Base-by-base conservation (phyloP, 2,888 invertebrate species). In the Ophion costatus region DNA sequence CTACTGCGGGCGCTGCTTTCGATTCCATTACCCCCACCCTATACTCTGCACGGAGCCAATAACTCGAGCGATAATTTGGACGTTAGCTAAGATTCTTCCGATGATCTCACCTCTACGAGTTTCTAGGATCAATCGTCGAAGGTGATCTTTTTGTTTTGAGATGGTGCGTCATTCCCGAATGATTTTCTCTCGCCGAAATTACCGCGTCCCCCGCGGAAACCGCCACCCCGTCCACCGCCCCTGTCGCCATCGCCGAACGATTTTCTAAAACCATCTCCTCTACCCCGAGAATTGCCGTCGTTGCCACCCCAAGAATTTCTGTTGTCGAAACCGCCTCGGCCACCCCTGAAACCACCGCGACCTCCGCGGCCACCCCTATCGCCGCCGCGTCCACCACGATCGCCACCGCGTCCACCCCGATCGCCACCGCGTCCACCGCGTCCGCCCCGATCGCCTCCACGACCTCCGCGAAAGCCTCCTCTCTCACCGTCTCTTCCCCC, bases 111-210 rank as follows among this genome's bases (percentile, higher is more conserved):
- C 82, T 86, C 45, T 67, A 42, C 56, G 67, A 82, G 45, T 14
- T 38, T 84, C 71, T 61, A 71, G 38, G 81, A 74, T 93, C 90
- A 93, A 92, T 94, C 91, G 86, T 96, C 96, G 92, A 97, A 97
- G 78, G 95, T 95, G 83, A 97, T 97, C 94, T 97, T 97, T 94
- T 97, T 97, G 93, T 97, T 97, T 93, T 96, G 96, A 84, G 93
- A 88, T n/a, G 95, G 90, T 61, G 94, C 94, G 82, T 94, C 94
- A 84, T 77, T 80, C 4, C 91, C 92, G 75, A 93, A 92, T 3
- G 93, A 92, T 85, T 88, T 91, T 73, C 90, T 90, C 59, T 85
- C 89, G 22, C 94, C 96, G 89, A 96, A 96, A 91, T 96, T 96
- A 91, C 95, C 94, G 3, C 90, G 85, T 38, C 88, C 82, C 22